A percentile compares a stretch with the other conserved stretches of the same genome.
Evolutionary conservation across 2,113 vertebrate species (phyloP).

Genomic region (Oreocharis arfaki): DNA sequence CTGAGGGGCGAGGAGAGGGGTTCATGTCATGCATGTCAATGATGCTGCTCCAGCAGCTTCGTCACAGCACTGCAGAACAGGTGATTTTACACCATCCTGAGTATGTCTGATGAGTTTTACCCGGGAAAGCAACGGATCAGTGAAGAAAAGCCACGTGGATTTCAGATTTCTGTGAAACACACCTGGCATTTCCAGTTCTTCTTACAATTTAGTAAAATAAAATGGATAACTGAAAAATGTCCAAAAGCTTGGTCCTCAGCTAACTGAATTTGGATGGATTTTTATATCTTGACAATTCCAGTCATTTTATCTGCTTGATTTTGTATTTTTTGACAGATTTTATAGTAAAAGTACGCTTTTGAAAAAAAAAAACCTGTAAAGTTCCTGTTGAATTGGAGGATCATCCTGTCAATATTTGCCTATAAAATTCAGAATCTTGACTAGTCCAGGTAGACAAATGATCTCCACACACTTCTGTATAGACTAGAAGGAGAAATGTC

Average conservation of each 20-base stretch:
- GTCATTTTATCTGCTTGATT: neutral
- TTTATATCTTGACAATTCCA: neutral
- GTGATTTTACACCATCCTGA: neutral
- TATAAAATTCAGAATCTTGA: neutral
- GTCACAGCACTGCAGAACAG: neutral
- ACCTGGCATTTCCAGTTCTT: neutral
- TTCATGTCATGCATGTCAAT: rapidly evolving
- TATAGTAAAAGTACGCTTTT: neutral
- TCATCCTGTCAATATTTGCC: neutral
- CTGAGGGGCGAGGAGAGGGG: neutral
- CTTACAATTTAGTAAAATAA: neutral
- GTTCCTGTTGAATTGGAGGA: neutral
- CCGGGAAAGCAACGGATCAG: neutral
- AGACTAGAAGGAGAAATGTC: neutral
- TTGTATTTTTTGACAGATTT: neutral
- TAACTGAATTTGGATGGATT: neutral
- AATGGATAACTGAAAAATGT: neutral
- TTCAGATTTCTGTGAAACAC: neutral
- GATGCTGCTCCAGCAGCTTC: neutral
- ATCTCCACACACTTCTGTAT: neutral
- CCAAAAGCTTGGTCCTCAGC: neutral
- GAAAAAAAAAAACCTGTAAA: too few relatives aligned
- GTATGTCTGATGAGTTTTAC: neutral
- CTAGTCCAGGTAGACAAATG: neutral
- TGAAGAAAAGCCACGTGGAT: neutral